Evolutionary conservation across 1,140 invertebrate genomes (phyloP), one percentile per base, ranked within the genome.

Genomic region (Drosophila teissieri): DNA sequence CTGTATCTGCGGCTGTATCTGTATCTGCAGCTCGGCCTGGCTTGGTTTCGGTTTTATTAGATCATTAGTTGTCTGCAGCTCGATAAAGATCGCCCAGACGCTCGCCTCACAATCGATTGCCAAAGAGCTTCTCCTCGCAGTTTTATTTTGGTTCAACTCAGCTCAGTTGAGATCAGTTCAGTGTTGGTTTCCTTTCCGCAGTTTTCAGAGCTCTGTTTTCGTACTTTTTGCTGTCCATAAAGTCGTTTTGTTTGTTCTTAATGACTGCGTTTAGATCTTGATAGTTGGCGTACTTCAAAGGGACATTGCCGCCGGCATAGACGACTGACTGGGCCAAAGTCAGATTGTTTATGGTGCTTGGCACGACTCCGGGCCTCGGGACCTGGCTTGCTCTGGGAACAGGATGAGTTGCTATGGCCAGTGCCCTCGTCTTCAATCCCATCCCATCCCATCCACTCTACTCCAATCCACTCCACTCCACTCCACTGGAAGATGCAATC

Each of bases 221-320:
- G 64, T 81, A 72, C 75, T 78, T 85, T 88, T 88, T 89, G 83
- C 83, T 83, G 84, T 83, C 84, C 84, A 89, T 89, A 90, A 89
- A 89, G 84, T 89, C 84, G 84, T 89, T 89, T 89, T 89, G 84
- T 89, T 89, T 89, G 84, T 89, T 89, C 84, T 89, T 89, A 89
- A 89, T 89, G 84, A 89, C 84, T 89, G 85, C 84, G 80, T 89
- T 89, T 89, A 89, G 84, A 89, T 89, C 84, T 89, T 89, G 84
- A 89, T 89, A 89, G 83, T 83, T 88, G 80, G 73, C 73, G 64
- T 75, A 90, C 80, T 90, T 90, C 84, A 89, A 89, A 89, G 85
- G 36, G 73, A 69, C 77, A 78, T 39, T 63, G 85, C 84, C 85
- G 85, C 79, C 79, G 83, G 78, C 83, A 45, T 72, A 74, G 78